Base-by-base conservation (phyloP, 2,113 vertebrate species). In the Dipodomys ordii region DNA sequence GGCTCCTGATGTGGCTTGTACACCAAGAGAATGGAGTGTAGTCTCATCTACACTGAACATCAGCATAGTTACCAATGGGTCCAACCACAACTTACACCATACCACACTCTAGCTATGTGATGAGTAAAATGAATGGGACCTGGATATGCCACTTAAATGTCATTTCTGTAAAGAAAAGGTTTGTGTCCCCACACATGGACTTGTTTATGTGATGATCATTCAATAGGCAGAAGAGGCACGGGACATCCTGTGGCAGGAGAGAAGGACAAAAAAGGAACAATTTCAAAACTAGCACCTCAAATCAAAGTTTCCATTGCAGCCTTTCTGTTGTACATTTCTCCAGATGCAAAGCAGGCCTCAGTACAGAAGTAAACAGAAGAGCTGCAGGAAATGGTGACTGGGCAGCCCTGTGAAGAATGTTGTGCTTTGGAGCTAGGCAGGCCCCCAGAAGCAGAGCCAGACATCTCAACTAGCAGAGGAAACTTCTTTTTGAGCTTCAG, bases 351-450 rank as follows among this genome's bases (percentile, higher is more conserved):
- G 92, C 35, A 64, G 88, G 64, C 35, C 35, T 2, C 3, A 0
- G 53, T 20, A 67, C 62, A 74, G 64, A 81, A 19, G 39, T 71
- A 82, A 92, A 93, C 85, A 84, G 57, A 92, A 71, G 27, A 49
- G 35, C 1, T 28, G 15, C 0, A 80, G 76, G 35, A 89, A 30
- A 13, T 0, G 1, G 67, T 12, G 60, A 20, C 0, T 1, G 73
- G 71, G 46, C 62, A 53, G 67, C n/a, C 23, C 0, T 53, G 32
- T 23, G 19, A 67, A 35, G 71, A 53, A 72, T 10, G 49, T 39
- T 64, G 74, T 39, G 23, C 25, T 30, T 65, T 44, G 7, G 22
- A 46, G 86, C 49, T 69, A 73, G 68, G 18, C 30, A 53, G 69
- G 78, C 72, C 73, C 53, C 53, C 53, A 57, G 49, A 57, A 32